Base-by-base conservation (phyloP, 2,888 invertebrate genomes). In the Lacanobia oleracea region DNA sequence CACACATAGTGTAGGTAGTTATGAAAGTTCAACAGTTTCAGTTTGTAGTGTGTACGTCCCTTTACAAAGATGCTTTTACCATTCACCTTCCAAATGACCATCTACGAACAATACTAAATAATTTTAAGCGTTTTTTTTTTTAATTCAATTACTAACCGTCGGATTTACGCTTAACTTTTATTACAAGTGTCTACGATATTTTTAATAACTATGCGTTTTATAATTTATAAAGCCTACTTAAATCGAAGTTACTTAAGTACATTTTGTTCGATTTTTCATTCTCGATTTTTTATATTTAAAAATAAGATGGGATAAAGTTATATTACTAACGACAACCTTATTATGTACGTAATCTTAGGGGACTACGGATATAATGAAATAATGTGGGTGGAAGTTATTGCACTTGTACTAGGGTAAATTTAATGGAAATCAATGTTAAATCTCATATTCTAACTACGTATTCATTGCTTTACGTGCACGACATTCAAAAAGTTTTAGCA, bases 191-290 rank as follows among this genome's bases (percentile, higher is more conserved):
- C 94, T 94, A 95, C 94, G 89, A 93, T 94, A 94, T 91, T 88
- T 89, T 91, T 90, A 85, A 89, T 90, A 92, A 91, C 94, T 95
- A 96, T 91, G 95, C 94, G 92, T 94, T 90, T 90, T 94, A 94
- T 93, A 94, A 95, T 95, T 95, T 95, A 95, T 95, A 95, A 96
- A 96, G 95, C 95, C 94, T 95, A 95, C 94, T 94, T 95, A 95
- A 90, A 93, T 91, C 93, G 91, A 95, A 90, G 90, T 95, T 94
- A 94, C 94, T 95, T 96, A 96, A 95, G 96, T 96, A 96, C 96
- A 94, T 94, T 94, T 94, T 95, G 94, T 95, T 95, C 94, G 93
- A 94, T 94, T 93, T 92, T 89, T 85, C 89, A 77, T 89, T 91
- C 91, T 93, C 92, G 93, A 93, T 92, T 91, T 89, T 90, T 37